A percentile compares a stretch with the other conserved stretches of the same genome.
Evolutionary conservation across 2,113 vertebrate species (phyloP).

Genomic region (Cololabis saira): DNA sequence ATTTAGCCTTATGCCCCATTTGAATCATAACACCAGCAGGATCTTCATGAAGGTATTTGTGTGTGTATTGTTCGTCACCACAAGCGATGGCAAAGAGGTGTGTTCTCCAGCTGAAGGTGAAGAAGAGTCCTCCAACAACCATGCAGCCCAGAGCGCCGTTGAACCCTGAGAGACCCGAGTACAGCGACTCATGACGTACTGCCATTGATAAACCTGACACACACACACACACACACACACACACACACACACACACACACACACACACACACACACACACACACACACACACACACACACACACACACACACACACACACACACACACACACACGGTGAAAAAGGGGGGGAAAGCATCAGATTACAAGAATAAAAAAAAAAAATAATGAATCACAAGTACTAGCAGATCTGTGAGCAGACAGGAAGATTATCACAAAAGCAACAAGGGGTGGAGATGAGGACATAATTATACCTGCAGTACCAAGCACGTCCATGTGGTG

Average conservation of each 20-base stretch:
- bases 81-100: slow-evolving; percentile 74
- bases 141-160: slow-evolving; percentile 83
- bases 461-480: slow-evolving; percentile 14
- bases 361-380: not conserved
- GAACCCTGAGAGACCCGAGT: slow-evolving; percentile 77
- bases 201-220: slow-evolving; percentile 77
- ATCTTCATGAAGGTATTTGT: not conserved
- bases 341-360: too few relatives aligned
- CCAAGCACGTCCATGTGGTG: slow-evolving; percentile 32
- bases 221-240: slow-evolving; percentile 10
- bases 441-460: too few relatives aligned
- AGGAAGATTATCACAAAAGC: not conserved
- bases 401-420: slow-evolving; percentile 1
- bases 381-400: not conserved
- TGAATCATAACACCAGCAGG: too few relatives aligned
- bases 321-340: slow-evolving; percentile 25
- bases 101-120: slow-evolving; percentile 77
- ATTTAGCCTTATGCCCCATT: not conserved
- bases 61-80: slow-evolving; percentile 63
- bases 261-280: slow-evolving; percentile 21
- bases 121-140: slow-evolving; percentile 76
- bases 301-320: slow-evolving; percentile 17
- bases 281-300: slow-evolving; percentile 20
- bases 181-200: slow-evolving; percentile 65
- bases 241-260: slow-evolving; percentile 18